Percentiles rank a stretch among this genome's conserved stretches.
Conservation (phyloP, 1,140 invertebrate genomes). For the Drosophila suzukii region DNA sequence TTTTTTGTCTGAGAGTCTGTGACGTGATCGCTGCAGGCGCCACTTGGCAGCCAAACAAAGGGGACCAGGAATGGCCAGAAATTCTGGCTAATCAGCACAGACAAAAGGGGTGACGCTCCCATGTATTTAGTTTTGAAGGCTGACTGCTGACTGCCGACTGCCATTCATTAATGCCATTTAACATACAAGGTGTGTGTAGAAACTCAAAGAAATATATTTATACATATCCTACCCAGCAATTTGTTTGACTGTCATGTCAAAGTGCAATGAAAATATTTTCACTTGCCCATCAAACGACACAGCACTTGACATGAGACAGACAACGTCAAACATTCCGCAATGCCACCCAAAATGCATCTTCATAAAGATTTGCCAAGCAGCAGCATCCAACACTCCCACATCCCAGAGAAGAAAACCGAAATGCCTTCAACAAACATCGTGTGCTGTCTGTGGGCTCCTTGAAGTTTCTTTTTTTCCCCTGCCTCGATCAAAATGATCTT, state of each 20-base stretch:
- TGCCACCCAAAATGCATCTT: conserved; percentile 81
- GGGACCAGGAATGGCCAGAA: conserved; percentile 61
- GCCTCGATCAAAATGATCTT: conserved; percentile 76
- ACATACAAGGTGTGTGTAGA: conserved; percentile 33
- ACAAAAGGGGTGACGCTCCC: conserved; percentile 78
- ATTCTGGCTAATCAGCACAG: conserved; percentile 79
- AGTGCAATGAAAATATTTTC: conserved; percentile 83
- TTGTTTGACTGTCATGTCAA: conserved; percentile 80
- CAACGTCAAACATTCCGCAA: conserved; percentile 78
- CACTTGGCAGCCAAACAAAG: conserved; percentile 79
- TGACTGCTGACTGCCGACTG: conserved; percentile 53
- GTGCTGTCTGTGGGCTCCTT: conserved; percentile 75
- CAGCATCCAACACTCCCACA: conserved; percentile 73
- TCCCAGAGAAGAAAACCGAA: conserved; percentile 27
- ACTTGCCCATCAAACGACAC: conserved; percentile 58
- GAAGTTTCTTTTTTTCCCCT: conserved; percentile 64
- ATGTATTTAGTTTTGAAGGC: conserved; percentile 71
- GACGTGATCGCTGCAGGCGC: conserved; percentile 81
- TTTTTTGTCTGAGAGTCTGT: conserved; percentile 61
- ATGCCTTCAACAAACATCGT: conserved; percentile 67
- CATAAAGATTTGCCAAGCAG: conserved; percentile 69
- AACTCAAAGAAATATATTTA: neutral
- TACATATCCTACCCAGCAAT: conserved; percentile 45
- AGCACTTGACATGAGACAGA: conserved; percentile 75
- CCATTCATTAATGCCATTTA: conserved; percentile 77